Percentiles rank a stretch among this genome's conserved stretches.
These are phyloP conservation scores for Caradrina clavipalpis DNA, from an alignment of 2,888 invertebrate genomes.

Conservation along the genomic window DNA sequence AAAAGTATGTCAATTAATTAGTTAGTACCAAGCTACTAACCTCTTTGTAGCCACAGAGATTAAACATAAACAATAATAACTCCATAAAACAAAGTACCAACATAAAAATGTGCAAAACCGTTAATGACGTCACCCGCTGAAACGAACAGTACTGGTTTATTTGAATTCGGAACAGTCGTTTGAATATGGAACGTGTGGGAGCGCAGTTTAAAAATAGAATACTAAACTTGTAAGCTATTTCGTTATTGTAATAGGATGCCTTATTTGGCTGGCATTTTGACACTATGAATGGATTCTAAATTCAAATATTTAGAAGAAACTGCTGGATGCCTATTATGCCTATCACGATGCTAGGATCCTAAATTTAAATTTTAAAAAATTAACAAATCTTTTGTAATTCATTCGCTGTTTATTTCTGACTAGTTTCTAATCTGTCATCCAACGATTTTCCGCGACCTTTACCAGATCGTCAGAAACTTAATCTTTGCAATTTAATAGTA, in stretches of 20 bases:
- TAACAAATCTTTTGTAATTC: too few species aligned
- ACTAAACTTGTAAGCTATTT: constrained; percentile 44
- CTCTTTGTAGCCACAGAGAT: neutral
- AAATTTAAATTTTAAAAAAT: too few species aligned
- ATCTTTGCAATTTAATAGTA: too few species aligned
- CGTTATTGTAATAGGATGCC: constrained; percentile 41
- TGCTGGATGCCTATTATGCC: too few species aligned
- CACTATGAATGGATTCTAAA: too few species aligned
- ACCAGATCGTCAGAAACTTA: too few species aligned
- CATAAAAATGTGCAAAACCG: constrained; percentile 64
- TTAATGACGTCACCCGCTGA: constrained; percentile 66
- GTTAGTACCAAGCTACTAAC: neutral
- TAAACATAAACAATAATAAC: constrained; percentile 41
- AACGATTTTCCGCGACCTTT: too few species aligned
- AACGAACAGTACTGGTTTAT: constrained; percentile 65
- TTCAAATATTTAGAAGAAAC: too few species aligned
- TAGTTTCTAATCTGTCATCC: too few species aligned
- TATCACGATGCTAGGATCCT: too few species aligned
- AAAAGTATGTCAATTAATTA: too few species aligned
- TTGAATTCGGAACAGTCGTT: constrained; percentile 65
- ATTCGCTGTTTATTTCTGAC: too few species aligned
- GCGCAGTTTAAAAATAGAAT: constrained; percentile 65
- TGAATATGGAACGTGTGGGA: constrained; percentile 66
- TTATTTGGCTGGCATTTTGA: constrained; percentile 23
- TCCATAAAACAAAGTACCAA: constrained; percentile 33